Conservation (phyloP, 1,140 invertebrate genomes). For the Leptinotarsa texana region DNA sequence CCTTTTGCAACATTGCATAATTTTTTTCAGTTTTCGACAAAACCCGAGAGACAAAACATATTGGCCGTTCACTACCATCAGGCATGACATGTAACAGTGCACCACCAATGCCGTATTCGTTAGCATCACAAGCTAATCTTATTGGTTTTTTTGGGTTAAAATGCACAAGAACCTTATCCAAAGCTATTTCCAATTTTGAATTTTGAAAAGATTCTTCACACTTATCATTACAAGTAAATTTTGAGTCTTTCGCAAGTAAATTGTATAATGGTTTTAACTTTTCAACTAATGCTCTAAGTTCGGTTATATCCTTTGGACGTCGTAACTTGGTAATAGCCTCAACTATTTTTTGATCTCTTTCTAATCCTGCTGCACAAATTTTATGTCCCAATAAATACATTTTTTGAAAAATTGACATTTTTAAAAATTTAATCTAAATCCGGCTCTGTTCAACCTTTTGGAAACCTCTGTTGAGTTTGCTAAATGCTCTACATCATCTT, state of each 20-base stretch:
- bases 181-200: constrained; percentile 46
- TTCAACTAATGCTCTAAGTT: not conserved
- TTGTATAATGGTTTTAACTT: constrained; percentile 40
- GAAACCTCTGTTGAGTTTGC: too few species aligned
- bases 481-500: too few species aligned
- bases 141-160: constrained; percentile 53
- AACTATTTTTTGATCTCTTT: too few species aligned
- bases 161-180: constrained; percentile 51
- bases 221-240: constrained; percentile 39
- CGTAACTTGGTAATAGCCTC: too few species aligned
- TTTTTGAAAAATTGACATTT: too few species aligned
- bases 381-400: too few species aligned
- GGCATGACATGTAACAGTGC: constrained; percentile 54
- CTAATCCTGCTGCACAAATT: too few species aligned
- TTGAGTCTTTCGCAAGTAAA: constrained; percentile 39
- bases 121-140: constrained; percentile 52
- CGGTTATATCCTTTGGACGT: too few species aligned
- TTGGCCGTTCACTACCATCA: constrained; percentile 55
- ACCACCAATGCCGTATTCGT: constrained; percentile 55
- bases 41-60: constrained; percentile 58
- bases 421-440: too few species aligned
- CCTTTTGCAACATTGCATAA: constrained; percentile 61
- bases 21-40: constrained; percentile 57
- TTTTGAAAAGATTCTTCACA: constrained; percentile 41
- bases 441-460: too few species aligned